Evolutionary conservation across 92 coral and sea anemone genomes (phyloP), one percentile per base, ranked within the genome.

Genomic region (Bergia puertoricense): DNA sequence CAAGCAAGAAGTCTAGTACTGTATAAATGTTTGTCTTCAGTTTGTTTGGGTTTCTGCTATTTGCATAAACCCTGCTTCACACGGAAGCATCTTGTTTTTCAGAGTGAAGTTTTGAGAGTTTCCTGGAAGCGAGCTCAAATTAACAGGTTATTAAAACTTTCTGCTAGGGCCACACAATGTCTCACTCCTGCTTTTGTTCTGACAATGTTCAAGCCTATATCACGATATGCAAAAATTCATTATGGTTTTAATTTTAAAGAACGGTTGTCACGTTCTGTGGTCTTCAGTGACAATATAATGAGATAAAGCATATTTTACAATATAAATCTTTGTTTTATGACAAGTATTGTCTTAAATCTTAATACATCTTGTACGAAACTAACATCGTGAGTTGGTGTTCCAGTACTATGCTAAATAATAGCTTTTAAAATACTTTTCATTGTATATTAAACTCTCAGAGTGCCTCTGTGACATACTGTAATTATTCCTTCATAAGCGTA

Each of bases 41-140:
- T 59, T 81, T 57, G 46, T 38, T 62, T 37, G 44, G 46, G 44
- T 23, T 80, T 30, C 38, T 56, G 48, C 40, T 40, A 81, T 81
- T 81, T 81, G 85, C 85, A 81, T 81, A 81, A 81, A 81, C 18
- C 72, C 65, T 54, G 42, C 23, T 80, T 56, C 44, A 39, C 62
- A 42, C 11, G 54, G 13, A 42, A 74, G 18, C 45, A 41, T 16
- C 20, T 76, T 43, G 22, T 14, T 6, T 41, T 15, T 6, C 50
- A 13, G 45, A 43, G 43, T 43, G 4, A 18, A 39, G 43, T 74
- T 40, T 41, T 15, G 36, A 39, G 79, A 41, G 48, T 76, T 76
- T 76, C 22, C 44, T 38, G 30, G 78, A 74, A 74, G 22, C 6
- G 40, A 54, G 68, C 30, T 22, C 69, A 62, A 62, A 4, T 62